phyloP scores from a whole-genome alignment of 35 echinoderm and acorn worm genomes.

The Diadema setosum region DNA sequence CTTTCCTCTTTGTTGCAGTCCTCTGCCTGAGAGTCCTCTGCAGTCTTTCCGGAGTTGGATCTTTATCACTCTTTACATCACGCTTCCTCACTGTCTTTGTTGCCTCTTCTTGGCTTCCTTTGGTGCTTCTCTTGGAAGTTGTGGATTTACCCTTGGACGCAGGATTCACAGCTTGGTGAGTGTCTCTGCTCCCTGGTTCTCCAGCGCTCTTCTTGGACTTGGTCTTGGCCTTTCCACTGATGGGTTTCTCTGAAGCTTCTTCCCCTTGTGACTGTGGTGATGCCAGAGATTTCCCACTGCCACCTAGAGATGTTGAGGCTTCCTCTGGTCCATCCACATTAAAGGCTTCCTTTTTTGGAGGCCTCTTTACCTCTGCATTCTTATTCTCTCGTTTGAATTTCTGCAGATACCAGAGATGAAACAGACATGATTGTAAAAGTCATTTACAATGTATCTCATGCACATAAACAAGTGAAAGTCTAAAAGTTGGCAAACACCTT shows the following conservation, averaged over 20 bases:
- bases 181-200: too few relatives aligned
- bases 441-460: neutral
- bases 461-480: neutral
- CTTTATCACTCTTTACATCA: neutral
- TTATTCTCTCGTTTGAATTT: conserved; percentile 7
- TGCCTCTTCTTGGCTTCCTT: neutral
- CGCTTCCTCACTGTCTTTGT: neutral
- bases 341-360: neutral
- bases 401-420: neutral
- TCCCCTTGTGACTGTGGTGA: neutral
- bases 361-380: neutral
- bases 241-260: neutral
- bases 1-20: neutral
- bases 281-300: too few relatives aligned
- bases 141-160: too few relatives aligned
- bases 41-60: neutral
- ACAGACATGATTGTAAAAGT: neutral
- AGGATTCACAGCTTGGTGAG: too few relatives aligned
- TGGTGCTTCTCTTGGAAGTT: too few relatives aligned
- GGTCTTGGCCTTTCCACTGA: too few relatives aligned
- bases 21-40: neutral
- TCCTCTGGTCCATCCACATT: neutral
- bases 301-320: too few relatives aligned
- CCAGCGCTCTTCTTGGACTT: too few relatives aligned
- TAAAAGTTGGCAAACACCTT: neutral